phyloP scores from a whole-genome alignment of 2,888 invertebrate genomes.

The Tenodera sinensis region DNA sequence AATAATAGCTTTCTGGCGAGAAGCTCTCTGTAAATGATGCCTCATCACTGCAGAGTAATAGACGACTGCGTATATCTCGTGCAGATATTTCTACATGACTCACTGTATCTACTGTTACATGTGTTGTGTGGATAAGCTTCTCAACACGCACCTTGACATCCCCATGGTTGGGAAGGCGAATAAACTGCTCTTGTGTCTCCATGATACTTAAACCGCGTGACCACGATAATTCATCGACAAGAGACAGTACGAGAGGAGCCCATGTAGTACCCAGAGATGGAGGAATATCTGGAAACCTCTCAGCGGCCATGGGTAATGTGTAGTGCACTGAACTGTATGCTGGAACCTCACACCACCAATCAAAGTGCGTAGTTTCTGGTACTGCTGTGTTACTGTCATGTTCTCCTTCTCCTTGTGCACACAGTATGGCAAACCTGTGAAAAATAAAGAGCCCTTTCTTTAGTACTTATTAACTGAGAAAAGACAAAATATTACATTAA shows the following conservation, averaged over 20 bases:
- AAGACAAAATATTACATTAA: no score
- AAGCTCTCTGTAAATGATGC: neutral
- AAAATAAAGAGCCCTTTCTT: neutral
- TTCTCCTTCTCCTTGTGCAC: slow-evolving; percentile 57
- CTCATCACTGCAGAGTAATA: slow-evolving; percentile 41
- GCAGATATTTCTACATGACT: slow-evolving; percentile 75
- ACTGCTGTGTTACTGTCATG: slow-evolving; percentile 26
- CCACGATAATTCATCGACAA: slow-evolving; percentile 17
- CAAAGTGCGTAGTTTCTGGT: slow-evolving; percentile 49
- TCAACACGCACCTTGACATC: slow-evolving; percentile 47
- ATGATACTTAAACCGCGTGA: slow-evolving; percentile 22
- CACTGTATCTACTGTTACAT: slow-evolving; percentile 53
- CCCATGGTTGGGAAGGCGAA: slow-evolving; percentile 42
- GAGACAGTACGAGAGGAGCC: slow-evolving; percentile 11
- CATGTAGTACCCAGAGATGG: slow-evolving; percentile 23
- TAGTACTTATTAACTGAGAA: no score
- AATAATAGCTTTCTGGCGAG: slow-evolving; percentile 20
- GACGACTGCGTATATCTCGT: slow-evolving; percentile 70
- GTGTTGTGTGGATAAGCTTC: slow-evolving; percentile 50
- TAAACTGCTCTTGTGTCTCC: slow-evolving; percentile 40
- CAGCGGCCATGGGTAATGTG: slow-evolving; percentile 64
- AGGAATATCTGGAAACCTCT: slow-evolving; percentile 60
- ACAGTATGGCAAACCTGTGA: slow-evolving; percentile 38
- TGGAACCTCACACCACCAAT: slow-evolving; percentile 60
- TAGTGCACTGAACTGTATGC: slow-evolving; percentile 60